Evolutionary conservation across 2,888 invertebrate genomes (phyloP).

Genomic region (Hirtodrosophila histrioides): DNA sequence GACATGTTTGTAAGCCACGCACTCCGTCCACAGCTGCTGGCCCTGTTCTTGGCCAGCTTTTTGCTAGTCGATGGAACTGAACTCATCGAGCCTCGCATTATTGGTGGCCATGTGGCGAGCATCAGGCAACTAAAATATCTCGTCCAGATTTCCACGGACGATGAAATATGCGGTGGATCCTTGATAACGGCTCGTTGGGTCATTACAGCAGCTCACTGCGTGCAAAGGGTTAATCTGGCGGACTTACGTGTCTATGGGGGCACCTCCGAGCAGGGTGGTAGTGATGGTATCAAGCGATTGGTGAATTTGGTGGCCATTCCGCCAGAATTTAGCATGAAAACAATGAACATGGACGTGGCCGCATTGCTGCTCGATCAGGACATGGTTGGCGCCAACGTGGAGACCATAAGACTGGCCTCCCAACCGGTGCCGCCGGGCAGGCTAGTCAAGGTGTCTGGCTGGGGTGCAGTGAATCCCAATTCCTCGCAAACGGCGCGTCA

Average conservation of each 20-base stretch:
- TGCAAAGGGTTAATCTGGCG: conserved; percentile 23
- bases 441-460: conserved; percentile 63
- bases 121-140: conserved; percentile 61
- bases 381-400: conserved; percentile 61
- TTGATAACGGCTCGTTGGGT: conserved; percentile 66
- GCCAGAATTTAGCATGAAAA: conserved; percentile 50
- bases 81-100: conserved; percentile 53
- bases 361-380: conserved; percentile 52
- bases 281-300: conserved; percentile 25
- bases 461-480: conserved; percentile 50
- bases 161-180: conserved; percentile 54
- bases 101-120: conserved; percentile 51
- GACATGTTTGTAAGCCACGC: conserved; percentile 30
- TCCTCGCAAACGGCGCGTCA: conserved; percentile 42
- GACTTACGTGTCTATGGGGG: conserved; percentile 57
- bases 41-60: conserved; percentile 14
- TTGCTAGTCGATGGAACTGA: neutral
- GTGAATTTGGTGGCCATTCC: conserved; percentile 48
- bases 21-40: conserved; percentile 4
- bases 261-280: conserved; percentile 46
- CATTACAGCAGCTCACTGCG: conserved; percentile 74
- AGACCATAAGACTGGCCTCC: conserved; percentile 60
- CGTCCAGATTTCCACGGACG: conserved; percentile 50
- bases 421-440: conserved; percentile 48
- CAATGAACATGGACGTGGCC: conserved; percentile 72